Evolutionary conservation across 2,113 vertebrate species (phyloP).

Genomic region (Stegastes partitus): DNA sequence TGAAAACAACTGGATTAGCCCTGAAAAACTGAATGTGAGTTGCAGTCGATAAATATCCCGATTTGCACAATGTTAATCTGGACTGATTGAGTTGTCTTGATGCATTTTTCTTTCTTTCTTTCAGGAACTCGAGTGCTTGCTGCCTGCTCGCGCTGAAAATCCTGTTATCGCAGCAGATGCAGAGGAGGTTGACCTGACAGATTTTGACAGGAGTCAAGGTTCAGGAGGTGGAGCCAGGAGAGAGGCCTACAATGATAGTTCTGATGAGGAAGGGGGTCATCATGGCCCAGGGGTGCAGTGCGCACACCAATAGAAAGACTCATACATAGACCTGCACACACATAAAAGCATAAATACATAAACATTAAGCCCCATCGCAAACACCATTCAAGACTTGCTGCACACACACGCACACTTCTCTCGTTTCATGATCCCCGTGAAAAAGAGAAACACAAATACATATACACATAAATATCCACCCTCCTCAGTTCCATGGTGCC

Average conservation of each 20-base stretch:
- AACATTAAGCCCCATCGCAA: constrained; percentile 65
- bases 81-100: neutral
- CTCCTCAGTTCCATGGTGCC: constrained; percentile 69
- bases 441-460: constrained; percentile 44
- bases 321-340: constrained; percentile 50
- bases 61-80: neutral
- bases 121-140: constrained; percentile 96
- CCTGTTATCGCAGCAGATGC: constrained; percentile 91
- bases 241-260: constrained; percentile 98
- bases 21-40: constrained; percentile 97
- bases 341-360: constrained; percentile 49
- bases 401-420: constrained; percentile 59
- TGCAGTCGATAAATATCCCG: neutral
- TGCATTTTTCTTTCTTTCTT: constrained; percentile 10
- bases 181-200: constrained; percentile 97
- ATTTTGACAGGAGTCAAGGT: constrained; percentile 93
- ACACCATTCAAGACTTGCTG: constrained; percentile 68
- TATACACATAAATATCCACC: constrained; percentile 38
- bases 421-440: constrained; percentile 52
- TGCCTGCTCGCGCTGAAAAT: constrained; percentile 94
- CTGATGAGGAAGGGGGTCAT: constrained; percentile 95
- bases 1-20: constrained; percentile 98
- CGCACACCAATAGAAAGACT: constrained; percentile 92
- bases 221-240: constrained; percentile 91
- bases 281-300: constrained; percentile 98